Evolutionary conservation across 2,113 vertebrate genomes (phyloP).

Genomic region (Sceloporus undulatus): DNA sequence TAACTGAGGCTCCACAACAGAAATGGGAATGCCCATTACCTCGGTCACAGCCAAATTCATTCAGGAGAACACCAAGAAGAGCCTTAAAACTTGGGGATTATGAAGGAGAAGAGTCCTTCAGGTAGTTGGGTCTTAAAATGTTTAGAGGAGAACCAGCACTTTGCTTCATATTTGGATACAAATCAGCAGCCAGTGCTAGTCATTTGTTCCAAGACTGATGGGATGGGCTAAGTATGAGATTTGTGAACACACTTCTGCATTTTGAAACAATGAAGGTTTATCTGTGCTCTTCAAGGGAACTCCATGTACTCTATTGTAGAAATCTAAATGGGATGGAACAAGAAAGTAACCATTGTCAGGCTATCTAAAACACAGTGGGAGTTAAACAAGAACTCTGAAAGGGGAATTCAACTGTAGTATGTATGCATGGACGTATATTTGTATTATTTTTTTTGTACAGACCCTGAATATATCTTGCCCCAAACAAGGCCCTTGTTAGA

Average conservation of each 20-base stretch:
- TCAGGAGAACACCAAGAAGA: too few relatives aligned
- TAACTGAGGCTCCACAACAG: not conserved
- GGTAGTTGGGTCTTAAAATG: not conserved
- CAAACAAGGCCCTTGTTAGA: too few relatives aligned
- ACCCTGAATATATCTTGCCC: too few relatives aligned
- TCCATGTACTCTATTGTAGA: not conserved
- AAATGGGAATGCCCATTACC: not conserved
- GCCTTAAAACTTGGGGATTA: not conserved
- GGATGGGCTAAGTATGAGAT: not conserved
- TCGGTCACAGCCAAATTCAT: not conserved
- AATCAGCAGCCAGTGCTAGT: not conserved
- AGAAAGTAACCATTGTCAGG: not conserved
- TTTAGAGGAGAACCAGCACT: not conserved
- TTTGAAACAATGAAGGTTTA: not conserved
- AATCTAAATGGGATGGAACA: not conserved
- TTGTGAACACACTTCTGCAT: not conserved
- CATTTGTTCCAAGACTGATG: not conserved
- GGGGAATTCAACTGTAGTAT: not conserved
- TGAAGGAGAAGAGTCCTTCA: not conserved
- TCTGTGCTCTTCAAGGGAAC: not conserved
- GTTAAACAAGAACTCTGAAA: not conserved
- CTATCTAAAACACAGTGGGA: not conserved
- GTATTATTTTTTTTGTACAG: too few relatives aligned
- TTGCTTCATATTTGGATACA: not conserved
- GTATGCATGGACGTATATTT: too few relatives aligned